Percentiles rank a stretch among this genome's conserved stretches.
phyloP scores from a whole-genome alignment of 2,797 vertebrate species.

The Alca torda region DNA sequence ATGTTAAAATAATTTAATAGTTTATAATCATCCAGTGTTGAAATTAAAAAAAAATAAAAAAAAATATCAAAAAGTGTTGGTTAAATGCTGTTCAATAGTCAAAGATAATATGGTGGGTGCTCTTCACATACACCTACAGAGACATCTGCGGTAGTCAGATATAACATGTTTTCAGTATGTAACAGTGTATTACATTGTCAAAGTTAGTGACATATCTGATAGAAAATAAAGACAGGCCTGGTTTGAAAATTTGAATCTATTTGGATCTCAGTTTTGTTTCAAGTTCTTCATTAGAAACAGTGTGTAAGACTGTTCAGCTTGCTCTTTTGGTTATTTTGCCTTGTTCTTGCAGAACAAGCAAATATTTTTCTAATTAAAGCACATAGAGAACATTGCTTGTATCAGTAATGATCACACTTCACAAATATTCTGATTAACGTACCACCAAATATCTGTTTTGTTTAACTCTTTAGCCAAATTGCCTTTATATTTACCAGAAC shows the following conservation, averaged over 20 bases:
- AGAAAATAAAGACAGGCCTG: neutral
- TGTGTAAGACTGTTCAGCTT: neutral
- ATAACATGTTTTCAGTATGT: neutral
- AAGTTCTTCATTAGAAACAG: neutral
- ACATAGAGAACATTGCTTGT: neutral
- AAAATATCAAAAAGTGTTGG: neutral
- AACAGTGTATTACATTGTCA: neutral
- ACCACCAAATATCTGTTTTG: neutral
- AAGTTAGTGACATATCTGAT: neutral
- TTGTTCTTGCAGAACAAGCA: neutral
- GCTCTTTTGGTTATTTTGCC: neutral
- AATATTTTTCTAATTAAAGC: neutral
- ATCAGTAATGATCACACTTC: neutral
- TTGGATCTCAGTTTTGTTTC: neutral
- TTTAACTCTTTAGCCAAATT: neutral
- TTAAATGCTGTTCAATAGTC: neutral
- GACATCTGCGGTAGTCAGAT: neutral
- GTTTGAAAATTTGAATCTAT: neutral
- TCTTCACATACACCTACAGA: conserved; percentile 1
- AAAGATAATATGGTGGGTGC: neutral
- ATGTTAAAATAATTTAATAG: neutral
- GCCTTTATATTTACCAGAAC: neutral
- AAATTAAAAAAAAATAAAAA: neutral
- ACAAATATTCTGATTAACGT: neutral
- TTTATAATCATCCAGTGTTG: neutral